phyloP scores from a whole-genome alignment of 2,113 vertebrate species.

The Bos javanicus region DNA sequence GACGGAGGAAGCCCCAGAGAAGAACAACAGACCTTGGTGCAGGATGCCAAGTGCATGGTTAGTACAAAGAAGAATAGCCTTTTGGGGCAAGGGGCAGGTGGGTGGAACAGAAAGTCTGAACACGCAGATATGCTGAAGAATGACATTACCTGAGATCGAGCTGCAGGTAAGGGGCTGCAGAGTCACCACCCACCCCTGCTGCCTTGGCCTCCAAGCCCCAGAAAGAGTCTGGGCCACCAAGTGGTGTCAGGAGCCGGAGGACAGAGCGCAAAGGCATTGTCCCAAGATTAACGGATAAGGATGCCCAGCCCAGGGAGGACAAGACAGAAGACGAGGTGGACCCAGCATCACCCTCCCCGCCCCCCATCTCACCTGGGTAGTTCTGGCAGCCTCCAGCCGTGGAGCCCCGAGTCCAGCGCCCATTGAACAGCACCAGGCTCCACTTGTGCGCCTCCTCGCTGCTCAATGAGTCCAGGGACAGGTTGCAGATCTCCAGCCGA shows the following conservation, averaged over 20 bases:
- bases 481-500: constrained; percentile 89
- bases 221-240: background rate
- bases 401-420: constrained; percentile 85
- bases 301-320: background rate
- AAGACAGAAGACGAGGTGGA: fast-evolving
- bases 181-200: background rate
- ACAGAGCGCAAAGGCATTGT: background rate
- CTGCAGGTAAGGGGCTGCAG: background rate
- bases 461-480: constrained; percentile 85
- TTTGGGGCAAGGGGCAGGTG: background rate
- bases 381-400: constrained; percentile 86
- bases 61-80: background rate
- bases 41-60: background rate
- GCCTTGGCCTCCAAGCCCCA: background rate
- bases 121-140: background rate
- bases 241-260: background rate
- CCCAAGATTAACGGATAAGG: background rate
- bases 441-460: constrained; percentile 79
- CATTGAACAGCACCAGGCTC: constrained; percentile 83
- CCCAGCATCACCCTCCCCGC: constrained; percentile 47
- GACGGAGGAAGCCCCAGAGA: background rate
- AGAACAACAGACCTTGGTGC: background rate
- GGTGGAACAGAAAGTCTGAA: background rate
- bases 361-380: constrained; percentile 76
- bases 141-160: background rate